These are phyloP conservation scores for Gobio occitaniae DNA, from an alignment of 2,797 vertebrate species.

Conservation along the genomic window DNA sequence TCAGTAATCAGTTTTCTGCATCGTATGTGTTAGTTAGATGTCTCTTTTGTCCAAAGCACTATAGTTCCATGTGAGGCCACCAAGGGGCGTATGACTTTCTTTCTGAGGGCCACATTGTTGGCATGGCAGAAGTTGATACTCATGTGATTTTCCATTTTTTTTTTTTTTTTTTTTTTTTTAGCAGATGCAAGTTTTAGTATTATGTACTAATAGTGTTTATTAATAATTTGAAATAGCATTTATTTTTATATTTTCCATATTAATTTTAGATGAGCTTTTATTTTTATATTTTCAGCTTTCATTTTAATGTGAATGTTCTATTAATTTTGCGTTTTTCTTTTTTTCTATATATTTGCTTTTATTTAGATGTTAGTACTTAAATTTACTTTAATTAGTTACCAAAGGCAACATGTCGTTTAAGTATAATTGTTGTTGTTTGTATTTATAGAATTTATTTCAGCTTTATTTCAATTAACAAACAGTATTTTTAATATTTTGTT, in stretches of 20 bases:
- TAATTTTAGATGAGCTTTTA: background rate
- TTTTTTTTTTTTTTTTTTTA: background rate
- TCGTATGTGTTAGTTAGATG: background rate
- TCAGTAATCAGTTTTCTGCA: background rate
- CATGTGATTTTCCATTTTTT: background rate
- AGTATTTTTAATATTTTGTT: background rate
- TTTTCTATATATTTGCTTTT: background rate
- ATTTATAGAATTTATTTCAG: background rate
- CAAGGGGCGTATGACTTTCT: background rate
- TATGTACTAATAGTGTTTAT: background rate
- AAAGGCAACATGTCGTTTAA: background rate
- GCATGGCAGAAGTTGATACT: background rate
- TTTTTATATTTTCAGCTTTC: background rate
- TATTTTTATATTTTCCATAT: background rate
- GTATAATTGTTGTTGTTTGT: background rate
- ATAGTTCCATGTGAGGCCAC: background rate
- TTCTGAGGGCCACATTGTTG: background rate
- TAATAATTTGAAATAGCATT: background rate
- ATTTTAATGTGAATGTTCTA: background rate
- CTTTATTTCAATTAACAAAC: background rate
- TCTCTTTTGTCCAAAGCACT: background rate
- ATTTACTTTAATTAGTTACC: background rate
- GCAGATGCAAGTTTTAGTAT: background rate
- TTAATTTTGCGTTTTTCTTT: background rate
- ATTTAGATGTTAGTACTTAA: background rate